Percentiles rank a stretch among this genome's conserved stretches.
phyloP scores from a whole-genome alignment of 2,797 vertebrate genomes.

The Etheostoma perlongum region DNA sequence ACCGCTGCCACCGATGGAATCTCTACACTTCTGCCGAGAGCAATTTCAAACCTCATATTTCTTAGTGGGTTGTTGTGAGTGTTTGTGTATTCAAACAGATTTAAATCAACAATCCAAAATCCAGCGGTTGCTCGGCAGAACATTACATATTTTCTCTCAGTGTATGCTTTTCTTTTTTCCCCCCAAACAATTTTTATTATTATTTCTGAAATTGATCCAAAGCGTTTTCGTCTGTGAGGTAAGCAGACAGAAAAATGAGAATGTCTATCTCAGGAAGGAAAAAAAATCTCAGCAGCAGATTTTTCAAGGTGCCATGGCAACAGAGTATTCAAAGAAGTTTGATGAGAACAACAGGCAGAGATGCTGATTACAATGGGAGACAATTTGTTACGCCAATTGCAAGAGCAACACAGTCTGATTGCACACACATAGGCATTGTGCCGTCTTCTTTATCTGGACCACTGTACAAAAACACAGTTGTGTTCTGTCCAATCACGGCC shows the following conservation, averaged over 20 bases:
- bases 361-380: slow-evolving; percentile 82
- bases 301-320: slow-evolving; percentile 88
- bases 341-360: slow-evolving; percentile 83
- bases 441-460: slow-evolving; percentile 49
- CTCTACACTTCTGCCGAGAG: slow-evolving; percentile 29
- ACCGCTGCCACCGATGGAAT: slow-evolving; percentile 25
- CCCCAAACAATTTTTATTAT: slow-evolving; percentile 55
- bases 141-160: slow-evolving; percentile 14
- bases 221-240: slow-evolving; percentile 65
- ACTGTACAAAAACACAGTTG: slow-evolving; percentile 39
- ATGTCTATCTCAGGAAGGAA: slow-evolving; percentile 63
- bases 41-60: slow-evolving; percentile 40
- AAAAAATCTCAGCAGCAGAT: slow-evolving; percentile 72
- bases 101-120: slow-evolving; percentile 33
- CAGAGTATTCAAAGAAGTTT: slow-evolving; percentile 85
- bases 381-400: slow-evolving; percentile 82
- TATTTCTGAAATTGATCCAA: slow-evolving; percentile 63
- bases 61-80: background rate
- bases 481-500: slow-evolving; percentile 41
- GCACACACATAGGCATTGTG: slow-evolving; percentile 46
- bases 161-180: background rate
- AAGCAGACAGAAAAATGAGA: slow-evolving; percentile 63
- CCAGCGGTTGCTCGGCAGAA: slow-evolving; percentile 3
- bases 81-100: slow-evolving; percentile 32
- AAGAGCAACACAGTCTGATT: slow-evolving; percentile 79